Conservation (phyloP, 2,113 vertebrate species). For the Cryptotis parvus region DNA sequence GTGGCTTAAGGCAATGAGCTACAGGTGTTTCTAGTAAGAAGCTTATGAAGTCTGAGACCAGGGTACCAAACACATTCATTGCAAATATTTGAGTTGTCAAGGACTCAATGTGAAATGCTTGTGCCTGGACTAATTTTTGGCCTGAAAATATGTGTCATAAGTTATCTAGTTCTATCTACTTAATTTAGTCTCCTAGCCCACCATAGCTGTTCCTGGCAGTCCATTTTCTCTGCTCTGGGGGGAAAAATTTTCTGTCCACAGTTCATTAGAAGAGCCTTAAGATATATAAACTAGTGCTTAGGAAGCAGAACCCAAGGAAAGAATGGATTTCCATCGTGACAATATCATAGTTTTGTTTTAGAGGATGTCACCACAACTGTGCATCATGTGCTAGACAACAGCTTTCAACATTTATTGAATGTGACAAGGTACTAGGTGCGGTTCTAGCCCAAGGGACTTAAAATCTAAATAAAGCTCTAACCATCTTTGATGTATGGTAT, state of each 20-base stretch:
- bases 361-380: constrained; percentile 1
- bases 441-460: constrained; percentile 59
- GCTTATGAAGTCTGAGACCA: not conserved
- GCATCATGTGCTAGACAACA: constrained; percentile 60
- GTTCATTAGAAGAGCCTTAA: not conserved
- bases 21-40: not conserved
- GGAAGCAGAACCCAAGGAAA: not conserved
- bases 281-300: not conserved
- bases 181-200: not conserved
- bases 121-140: not conserved
- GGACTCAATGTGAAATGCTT: not conserved
- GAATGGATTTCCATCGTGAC: not conserved
- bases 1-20: not conserved
- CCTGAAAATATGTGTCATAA: not conserved
- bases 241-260: not conserved
- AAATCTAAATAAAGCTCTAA: constrained; percentile 73
- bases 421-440: constrained; percentile 77
- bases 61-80: not conserved
- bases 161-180: not conserved
- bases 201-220: not conserved
- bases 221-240: not conserved
- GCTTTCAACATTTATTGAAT: constrained; percentile 65
- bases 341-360: not conserved
- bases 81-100: not conserved
- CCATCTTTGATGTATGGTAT: constrained; percentile 80